Conservation (phyloP, 2,888 invertebrate species). For the Lumbricus terrestris region DNA sequence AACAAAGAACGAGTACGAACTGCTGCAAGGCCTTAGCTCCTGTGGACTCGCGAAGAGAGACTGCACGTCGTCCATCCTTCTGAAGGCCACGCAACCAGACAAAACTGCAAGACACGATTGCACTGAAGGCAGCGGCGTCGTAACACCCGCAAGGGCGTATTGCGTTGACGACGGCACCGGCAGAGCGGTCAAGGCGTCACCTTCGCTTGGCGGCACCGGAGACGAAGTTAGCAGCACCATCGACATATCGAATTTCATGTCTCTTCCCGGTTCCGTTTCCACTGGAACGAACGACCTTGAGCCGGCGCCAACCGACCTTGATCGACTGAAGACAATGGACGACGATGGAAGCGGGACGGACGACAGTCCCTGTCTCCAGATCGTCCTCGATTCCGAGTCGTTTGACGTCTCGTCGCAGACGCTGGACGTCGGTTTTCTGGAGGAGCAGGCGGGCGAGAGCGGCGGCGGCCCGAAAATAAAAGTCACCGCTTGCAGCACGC, state of each 20-base stretch:
- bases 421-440: not conserved
- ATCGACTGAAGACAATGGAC: not conserved
- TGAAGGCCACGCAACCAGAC: not conserved
- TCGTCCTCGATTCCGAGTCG: not conserved
- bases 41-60: not conserved
- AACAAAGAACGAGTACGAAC: conserved; percentile 40
- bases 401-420: not conserved
- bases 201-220: not conserved
- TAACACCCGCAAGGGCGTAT: not conserved
- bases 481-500: not conserved
- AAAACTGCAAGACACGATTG: not conserved
- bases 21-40: conserved; percentile 33
- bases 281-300: not conserved
- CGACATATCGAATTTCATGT: conserved; percentile 15
- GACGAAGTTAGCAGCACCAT: conserved; percentile 27
- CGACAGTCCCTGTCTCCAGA: not conserved
- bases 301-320: not conserved
- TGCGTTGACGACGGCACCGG: not conserved
- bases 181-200: not conserved
- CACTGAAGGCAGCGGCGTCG: not conserved
- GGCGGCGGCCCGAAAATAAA: not conserved
- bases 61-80: not conserved
- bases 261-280: not conserved
- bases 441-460: not conserved
- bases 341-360: not conserved